Percentiles rank a stretch among this genome's conserved stretches.
Evolutionary conservation across 2,113 vertebrate species (phyloP).

Genomic region (Pogona vitticeps): DNA sequence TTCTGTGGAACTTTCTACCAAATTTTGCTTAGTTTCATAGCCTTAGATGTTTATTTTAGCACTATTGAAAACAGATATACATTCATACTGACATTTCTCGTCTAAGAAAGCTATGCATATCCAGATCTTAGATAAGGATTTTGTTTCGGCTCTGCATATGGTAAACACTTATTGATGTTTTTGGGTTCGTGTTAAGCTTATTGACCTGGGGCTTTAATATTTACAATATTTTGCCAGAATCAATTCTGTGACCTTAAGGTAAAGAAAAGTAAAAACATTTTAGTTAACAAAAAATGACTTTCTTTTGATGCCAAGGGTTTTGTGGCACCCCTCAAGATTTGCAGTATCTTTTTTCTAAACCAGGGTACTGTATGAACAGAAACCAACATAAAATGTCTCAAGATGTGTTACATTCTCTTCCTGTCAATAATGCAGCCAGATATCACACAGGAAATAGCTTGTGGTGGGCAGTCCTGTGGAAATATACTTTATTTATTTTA

Average conservation of each 20-base stretch:
- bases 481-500: background rate
- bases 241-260: constrained; percentile 61
- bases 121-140: background rate
- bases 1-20: background rate
- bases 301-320: constrained; percentile 1
- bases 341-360: background rate
- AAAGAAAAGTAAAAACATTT: constrained; percentile 28
- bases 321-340: background rate
- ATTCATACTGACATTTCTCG: background rate
- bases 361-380: background rate
- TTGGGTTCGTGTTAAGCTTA: constrained; percentile 60
- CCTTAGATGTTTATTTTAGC: constrained; percentile 5
- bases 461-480: too few relatives aligned
- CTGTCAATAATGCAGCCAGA: background rate
- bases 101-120: background rate
- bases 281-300: constrained; percentile 50
- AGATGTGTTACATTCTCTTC: background rate
- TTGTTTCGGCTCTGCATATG: constrained; percentile 43
- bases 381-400: background rate
- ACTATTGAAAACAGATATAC: constrained; percentile 3
- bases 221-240: constrained; percentile 63
- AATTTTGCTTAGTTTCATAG: background rate
- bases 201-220: constrained; percentile 66
- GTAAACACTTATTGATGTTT: constrained; percentile 58
- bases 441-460: background rate